These are phyloP conservation scores for Mechanitis messenoides DNA, from an alignment of 2,888 invertebrate species.

Conservation along the genomic window DNA sequence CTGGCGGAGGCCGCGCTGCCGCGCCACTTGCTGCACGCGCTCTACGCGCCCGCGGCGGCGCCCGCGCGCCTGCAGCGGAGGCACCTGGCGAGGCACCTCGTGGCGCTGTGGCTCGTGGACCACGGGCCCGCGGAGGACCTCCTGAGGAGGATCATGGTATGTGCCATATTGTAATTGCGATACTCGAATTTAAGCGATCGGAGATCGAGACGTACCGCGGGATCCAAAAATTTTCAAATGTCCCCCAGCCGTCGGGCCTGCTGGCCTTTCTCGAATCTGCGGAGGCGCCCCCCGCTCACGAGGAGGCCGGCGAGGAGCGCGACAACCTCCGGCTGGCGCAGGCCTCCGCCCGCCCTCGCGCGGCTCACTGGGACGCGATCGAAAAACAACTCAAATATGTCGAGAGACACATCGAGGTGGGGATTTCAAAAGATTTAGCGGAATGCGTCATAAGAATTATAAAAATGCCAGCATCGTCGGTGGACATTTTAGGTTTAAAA, in stretches of 20 bases:
- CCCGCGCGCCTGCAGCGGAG: slow-evolving; percentile 85
- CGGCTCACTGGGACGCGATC: slow-evolving; percentile 83
- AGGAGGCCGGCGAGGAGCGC: slow-evolving; percentile 84
- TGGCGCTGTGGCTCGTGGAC: slow-evolving; percentile 97
- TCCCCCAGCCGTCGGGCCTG: slow-evolving; percentile 90
- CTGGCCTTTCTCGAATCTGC: slow-evolving; percentile 91
- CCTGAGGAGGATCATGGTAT: slow-evolving; percentile 90
- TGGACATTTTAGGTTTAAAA: neutral
- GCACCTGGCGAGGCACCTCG: slow-evolving; percentile 92
- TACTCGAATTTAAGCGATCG: too few relatives aligned
- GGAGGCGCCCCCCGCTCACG: slow-evolving; percentile 87
- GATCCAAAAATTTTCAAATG: neutral
- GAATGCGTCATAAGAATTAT: neutral
- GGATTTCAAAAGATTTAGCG: slow-evolving; percentile 10
- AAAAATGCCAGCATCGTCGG: too few relatives aligned
- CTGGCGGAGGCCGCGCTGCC: slow-evolving; percentile 97
- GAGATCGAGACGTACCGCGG: too few relatives aligned
- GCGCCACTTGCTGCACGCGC: slow-evolving; percentile 91
- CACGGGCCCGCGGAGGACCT: slow-evolving; percentile 93
- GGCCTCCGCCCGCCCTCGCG: slow-evolving; percentile 83
- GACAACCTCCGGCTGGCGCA: slow-evolving; percentile 97
- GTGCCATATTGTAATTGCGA: too few relatives aligned
- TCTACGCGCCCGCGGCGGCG: slow-evolving; percentile 87
- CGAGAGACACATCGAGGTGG: slow-evolving; percentile 88
- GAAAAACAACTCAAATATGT: slow-evolving; percentile 85